Evolutionary conservation across 64 coral and sea anemone species (phyloP), one percentile per base, ranked within the genome.

Genomic region (Platygyra sinensis): DNA sequence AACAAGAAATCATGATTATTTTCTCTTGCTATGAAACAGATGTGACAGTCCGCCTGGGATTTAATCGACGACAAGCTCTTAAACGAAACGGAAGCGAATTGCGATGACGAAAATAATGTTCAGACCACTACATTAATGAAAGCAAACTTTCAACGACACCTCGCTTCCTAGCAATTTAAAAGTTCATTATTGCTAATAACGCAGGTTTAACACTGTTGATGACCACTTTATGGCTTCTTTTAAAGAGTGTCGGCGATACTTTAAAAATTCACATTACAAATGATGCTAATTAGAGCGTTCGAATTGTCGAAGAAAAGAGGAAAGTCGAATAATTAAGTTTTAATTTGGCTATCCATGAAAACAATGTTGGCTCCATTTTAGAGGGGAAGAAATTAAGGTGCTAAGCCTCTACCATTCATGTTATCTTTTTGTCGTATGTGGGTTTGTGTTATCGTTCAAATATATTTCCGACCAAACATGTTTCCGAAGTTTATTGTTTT

Each of bases 21-120:
- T 0, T 46, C 42, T 46, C 42, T 46, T 46, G 54, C 10, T 14
- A 57, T 57, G 1, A 57, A 57, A 57, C 54, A 57, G 54, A 57
- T 22, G 3, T 27, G 60, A 80, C 57, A 7, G 28, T 14, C 27
- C 13, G 25, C 25, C 13, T 11, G 15, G 76, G 9, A 14, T 31
- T 61, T 60, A 62, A 29, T 60, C 3, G 60, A 60, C 27, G 60
- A 25, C 25, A 46, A 63, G 36, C 2, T 22, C 10, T 24, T n/a
- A 31, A 67, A 13, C 30, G 36, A 25, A 67, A 83, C 16, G 61
- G 10, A 42, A 20, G 8, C 30, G 18, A 42, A 82, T 82, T 32
- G 38, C 32, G 31, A 36, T 65, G 60, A 67, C 60, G 80, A 62
- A 83, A 83, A 83, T 49, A n/a, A 15, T 83, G 24, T 67, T 83